Percentiles rank a stretch among this genome's conserved stretches.
These are phyloP conservation scores for Drosophila hawaiiensis DNA, from an alignment of 2,888 invertebrate species.

Conservation along the genomic window DNA sequence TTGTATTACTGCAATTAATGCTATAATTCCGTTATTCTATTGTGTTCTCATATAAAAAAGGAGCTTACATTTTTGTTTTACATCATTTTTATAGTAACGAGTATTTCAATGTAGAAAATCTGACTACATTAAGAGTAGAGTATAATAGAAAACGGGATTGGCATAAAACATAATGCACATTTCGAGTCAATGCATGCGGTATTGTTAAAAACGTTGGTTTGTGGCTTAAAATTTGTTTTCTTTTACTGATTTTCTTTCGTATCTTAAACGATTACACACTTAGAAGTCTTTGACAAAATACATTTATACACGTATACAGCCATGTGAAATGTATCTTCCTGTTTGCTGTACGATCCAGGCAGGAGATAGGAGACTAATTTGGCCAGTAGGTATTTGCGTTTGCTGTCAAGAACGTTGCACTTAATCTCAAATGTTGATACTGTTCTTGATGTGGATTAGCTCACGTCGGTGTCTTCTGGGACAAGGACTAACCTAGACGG, in stretches of 20 bases:
- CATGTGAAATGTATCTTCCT: conserved; percentile 53
- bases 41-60: conserved; percentile 49
- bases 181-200: conserved; percentile 45
- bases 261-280: conserved; percentile 68
- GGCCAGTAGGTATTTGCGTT: conserved; percentile 57
- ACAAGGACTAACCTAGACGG: conserved; percentile 33
- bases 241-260: conserved; percentile 24
- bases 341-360: conserved; percentile 20
- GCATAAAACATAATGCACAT: conserved; percentile 58
- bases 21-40: conserved; percentile 36
- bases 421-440: conserved; percentile 33
- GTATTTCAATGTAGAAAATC: conserved; percentile 60
- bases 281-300: conserved; percentile 76
- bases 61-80: conserved; percentile 1
- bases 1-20: conserved; percentile 38
- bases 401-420: conserved; percentile 34
- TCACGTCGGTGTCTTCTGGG: conserved; percentile 10
- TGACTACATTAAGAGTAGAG: conserved; percentile 42
- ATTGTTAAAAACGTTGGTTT: conserved; percentile 61
- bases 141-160: conserved; percentile 45
- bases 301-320: conserved; percentile 75
- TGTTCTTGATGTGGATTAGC: conserved; percentile 14
- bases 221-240: conserved; percentile 32
- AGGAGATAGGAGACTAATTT: conserved; percentile 66
- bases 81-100: conserved; percentile 32